phyloP scores from a whole-genome alignment of 2,888 invertebrate genomes.

The Heliconius erato region DNA sequence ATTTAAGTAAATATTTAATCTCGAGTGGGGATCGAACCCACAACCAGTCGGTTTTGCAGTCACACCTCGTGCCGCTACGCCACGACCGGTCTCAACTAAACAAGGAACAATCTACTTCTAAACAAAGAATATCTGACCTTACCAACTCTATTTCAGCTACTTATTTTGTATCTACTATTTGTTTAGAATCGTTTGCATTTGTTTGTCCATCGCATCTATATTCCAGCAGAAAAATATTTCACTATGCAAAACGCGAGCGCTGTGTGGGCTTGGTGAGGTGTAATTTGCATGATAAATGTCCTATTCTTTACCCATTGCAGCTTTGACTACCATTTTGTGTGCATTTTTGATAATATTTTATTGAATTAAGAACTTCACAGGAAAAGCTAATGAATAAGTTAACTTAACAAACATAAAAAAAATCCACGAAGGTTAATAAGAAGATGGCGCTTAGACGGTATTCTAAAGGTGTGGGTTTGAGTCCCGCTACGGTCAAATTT shows the following conservation, averaged over 20 bases:
- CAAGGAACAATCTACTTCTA: too few species aligned
- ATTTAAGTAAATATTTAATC: too few species aligned
- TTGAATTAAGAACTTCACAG: too few species aligned
- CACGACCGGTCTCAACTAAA: too few species aligned
- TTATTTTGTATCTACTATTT: neutral
- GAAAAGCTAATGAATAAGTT: too few species aligned
- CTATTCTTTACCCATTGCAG: neutral
- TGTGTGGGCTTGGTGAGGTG: neutral
- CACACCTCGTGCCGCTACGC: too few species aligned
- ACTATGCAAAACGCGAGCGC: neutral
- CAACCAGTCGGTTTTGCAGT: too few species aligned
- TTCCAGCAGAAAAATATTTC: neutral
- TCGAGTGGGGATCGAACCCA: neutral
- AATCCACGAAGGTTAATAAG: too few species aligned
- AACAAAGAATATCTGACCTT: neutral
- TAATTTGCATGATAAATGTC: slow-evolving; percentile 10
- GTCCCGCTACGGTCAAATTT: too few species aligned
- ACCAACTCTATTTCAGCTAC: neutral
- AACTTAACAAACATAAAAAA: too few species aligned
- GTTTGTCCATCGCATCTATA: neutral
- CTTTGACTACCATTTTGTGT: neutral
- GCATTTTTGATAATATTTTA: neutral
- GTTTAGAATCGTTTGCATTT: slow-evolving; percentile 5
- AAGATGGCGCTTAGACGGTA: too few species aligned
- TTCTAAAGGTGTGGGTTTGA: too few species aligned